Percentiles rank a stretch among this genome's conserved stretches.
These are phyloP conservation scores for Drosophila parvula DNA, from an alignment of 1,140 invertebrate genomes.

Conservation along the genomic window DNA sequence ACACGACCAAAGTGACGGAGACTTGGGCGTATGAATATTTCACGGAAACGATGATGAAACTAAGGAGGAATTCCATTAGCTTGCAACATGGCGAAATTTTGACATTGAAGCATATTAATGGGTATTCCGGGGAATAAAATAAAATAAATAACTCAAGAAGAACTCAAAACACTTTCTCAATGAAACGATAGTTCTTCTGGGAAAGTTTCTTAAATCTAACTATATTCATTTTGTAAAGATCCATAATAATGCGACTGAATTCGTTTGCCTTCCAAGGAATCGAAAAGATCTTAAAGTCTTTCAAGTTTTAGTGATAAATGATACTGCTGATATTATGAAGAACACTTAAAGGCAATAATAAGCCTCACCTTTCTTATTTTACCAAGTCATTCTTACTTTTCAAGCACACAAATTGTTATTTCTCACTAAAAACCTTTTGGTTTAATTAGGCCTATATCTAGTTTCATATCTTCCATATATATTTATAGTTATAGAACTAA, in stretches of 20 bases:
- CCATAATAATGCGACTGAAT: background rate
- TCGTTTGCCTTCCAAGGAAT: background rate
- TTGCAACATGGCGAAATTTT: slow-evolving; percentile 31
- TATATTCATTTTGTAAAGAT: background rate
- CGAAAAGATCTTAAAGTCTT: background rate
- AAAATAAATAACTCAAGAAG: slow-evolving; percentile 3
- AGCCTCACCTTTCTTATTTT: too few relatives aligned
- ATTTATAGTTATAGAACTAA: background rate
- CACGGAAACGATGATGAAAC: slow-evolving; percentile 39
- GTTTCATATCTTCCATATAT: background rate
- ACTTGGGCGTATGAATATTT: slow-evolving; percentile 38
- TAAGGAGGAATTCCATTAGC: slow-evolving; percentile 47
- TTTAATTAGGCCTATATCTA: background rate
- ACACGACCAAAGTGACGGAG: slow-evolving; percentile 31
- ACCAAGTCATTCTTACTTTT: too few relatives aligned
- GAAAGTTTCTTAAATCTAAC: background rate
- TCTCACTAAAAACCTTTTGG: too few relatives aligned
- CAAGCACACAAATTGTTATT: too few relatives aligned
- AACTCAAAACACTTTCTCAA: slow-evolving; percentile 2
- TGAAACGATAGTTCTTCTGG: background rate
- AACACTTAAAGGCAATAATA: too few relatives aligned
- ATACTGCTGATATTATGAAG: too few relatives aligned
- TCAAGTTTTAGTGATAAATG: background rate
- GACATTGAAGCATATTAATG: slow-evolving; percentile 41
- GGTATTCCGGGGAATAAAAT: slow-evolving; percentile 13